Percentiles rank a stretch among this genome's conserved stretches.
Evolutionary conservation across 2,113 vertebrate genomes (phyloP).

Genomic region (Mobula birostris): DNA sequence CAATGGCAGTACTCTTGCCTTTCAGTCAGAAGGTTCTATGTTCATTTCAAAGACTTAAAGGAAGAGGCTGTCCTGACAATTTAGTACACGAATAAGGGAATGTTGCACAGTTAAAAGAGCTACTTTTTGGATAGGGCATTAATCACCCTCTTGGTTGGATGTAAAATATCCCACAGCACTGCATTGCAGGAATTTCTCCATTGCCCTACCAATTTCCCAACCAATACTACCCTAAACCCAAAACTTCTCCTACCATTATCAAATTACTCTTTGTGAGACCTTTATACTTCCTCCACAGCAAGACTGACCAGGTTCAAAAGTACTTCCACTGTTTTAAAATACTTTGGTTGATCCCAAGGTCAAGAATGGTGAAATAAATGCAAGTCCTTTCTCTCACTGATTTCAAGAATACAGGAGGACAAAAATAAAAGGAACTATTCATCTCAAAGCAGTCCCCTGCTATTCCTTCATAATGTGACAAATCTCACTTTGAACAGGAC

Average conservation of each 20-base stretch:
- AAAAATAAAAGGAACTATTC: not conserved
- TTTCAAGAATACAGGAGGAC: not conserved
- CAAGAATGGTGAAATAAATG: not conserved
- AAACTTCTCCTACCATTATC: not conserved
- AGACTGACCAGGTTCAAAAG: not conserved
- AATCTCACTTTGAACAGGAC: not conserved
- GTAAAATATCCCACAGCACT: not conserved
- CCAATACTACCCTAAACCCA: not conserved
- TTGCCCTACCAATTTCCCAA: not conserved
- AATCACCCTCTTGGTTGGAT: not conserved
- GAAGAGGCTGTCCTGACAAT: not conserved
- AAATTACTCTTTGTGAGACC: not conserved
- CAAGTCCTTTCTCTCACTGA: not conserved
- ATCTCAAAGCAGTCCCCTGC: not conserved
- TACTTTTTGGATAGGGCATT: not conserved
- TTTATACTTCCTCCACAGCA: not conserved
- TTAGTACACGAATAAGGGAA: not conserved
- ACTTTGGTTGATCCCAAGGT: not conserved
- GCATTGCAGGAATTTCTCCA: not conserved
- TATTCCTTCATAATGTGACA: not conserved
- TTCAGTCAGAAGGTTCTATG: not conserved
- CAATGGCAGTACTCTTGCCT: not conserved
- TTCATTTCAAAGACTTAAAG: not conserved
- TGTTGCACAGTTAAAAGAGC: not conserved
- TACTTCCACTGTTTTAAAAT: not conserved